Percentiles rank a stretch among this genome's conserved stretches.
Conservation (phyloP, 2,888 invertebrate genomes). For the Eupithecia subumbrata region DNA sequence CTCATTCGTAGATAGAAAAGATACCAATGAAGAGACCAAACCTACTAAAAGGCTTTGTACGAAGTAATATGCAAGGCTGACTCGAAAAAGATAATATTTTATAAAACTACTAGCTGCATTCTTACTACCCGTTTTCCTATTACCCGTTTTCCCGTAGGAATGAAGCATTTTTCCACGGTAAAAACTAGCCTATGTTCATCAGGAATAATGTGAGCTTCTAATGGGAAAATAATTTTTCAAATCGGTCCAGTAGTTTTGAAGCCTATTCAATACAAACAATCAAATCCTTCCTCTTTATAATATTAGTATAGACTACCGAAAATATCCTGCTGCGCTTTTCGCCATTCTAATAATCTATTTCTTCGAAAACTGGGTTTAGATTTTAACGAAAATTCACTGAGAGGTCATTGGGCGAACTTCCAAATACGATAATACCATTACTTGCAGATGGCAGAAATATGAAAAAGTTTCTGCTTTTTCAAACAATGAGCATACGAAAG, state of each 20-base stretch:
- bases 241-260: too few relatives aligned
- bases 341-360: neutral
- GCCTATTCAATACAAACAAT: too few relatives aligned
- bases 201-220: too few relatives aligned
- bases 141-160: too few relatives aligned
- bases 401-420: constrained; percentile 26
- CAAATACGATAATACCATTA: constrained; percentile 16
- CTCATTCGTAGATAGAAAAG: too few relatives aligned
- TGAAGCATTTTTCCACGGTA: too few relatives aligned
- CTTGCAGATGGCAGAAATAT: constrained; percentile 18
- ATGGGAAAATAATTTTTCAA: too few relatives aligned
- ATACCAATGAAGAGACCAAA: neutral
- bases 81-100: neutral
- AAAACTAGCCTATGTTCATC: too few relatives aligned
- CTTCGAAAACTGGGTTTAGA: neutral
- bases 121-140: too few relatives aligned
- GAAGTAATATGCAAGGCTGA: neutral
- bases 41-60: neutral
- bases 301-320: too few relatives aligned
- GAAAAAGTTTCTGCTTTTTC: constrained; percentile 8
- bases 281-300: too few relatives aligned
- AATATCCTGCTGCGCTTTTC: neutral
- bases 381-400: constrained; percentile 5
- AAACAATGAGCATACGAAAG: constrained; percentile 19
- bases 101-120: too few relatives aligned